Evolutionary conservation across 2,888 invertebrate genomes (phyloP).

Genomic region (Melipona bicolor): DNA sequence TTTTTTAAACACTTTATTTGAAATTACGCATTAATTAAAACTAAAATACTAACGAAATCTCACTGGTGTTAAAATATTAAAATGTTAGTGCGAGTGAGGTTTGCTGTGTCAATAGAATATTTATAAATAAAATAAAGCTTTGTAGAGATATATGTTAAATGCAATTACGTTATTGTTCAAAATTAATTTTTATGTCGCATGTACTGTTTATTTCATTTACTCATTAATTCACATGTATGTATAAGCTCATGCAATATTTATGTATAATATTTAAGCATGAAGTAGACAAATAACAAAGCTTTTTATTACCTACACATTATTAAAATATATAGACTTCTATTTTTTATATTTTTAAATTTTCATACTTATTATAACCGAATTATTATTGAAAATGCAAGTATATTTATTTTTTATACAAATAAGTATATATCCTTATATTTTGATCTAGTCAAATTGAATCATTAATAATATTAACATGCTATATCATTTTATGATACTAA

Average conservation of each 20-base stretch:
- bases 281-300: constrained; percentile 52
- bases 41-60: constrained; percentile 32
- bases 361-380: neutral
- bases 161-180: constrained; percentile 45
- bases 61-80: constrained; percentile 31
- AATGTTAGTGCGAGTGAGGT: constrained; percentile 74
- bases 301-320: constrained; percentile 31
- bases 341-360: neutral
- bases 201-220: constrained; percentile 35
- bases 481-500: constrained; percentile 63
- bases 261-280: constrained; percentile 59
- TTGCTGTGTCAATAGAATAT: constrained; percentile 75
- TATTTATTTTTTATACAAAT: neutral
- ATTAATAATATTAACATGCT: neutral
- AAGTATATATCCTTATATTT: neutral
- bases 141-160: constrained; percentile 54
- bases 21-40: constrained; percentile 28
- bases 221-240: constrained; percentile 36
- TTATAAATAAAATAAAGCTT: constrained; percentile 54
- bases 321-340: constrained; percentile 17
- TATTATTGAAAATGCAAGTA: neutral
- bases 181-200: constrained; percentile 61
- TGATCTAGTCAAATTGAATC: neutral
- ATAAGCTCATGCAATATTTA: constrained; percentile 32
- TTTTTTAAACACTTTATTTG: neutral